Conservation (phyloP, 2,797 vertebrate species). For the Arctocebus calabarensis region DNA sequence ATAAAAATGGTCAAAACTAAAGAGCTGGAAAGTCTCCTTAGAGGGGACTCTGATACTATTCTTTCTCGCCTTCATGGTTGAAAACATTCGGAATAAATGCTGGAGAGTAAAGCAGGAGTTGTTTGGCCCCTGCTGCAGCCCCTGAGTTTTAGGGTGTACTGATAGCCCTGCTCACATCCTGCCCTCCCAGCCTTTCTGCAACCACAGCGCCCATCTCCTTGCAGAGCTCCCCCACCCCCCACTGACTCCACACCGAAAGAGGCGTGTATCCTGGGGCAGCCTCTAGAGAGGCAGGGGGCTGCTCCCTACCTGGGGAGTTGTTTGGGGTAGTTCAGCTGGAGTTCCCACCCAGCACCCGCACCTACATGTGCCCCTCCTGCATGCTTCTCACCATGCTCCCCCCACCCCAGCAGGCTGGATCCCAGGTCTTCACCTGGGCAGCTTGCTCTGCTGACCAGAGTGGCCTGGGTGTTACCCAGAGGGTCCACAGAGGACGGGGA, state of each 20-base stretch:
- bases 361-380: background rate
- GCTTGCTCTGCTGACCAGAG: background rate
- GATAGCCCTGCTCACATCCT: background rate
- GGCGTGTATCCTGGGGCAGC: background rate
- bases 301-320: background rate
- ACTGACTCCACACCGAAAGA: too few relatives aligned
- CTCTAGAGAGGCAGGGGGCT: too few relatives aligned
- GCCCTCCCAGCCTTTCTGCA: background rate
- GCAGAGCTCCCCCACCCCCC: background rate
- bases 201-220: fast-evolving
- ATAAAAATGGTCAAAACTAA: background rate
- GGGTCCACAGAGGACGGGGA: background rate
- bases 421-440: background rate
- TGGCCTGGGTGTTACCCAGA: background rate
- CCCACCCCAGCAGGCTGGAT: background rate
- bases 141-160: background rate
- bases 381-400: background rate
- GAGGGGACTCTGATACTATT: background rate
- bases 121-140: background rate
- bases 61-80: background rate
- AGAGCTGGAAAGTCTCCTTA: background rate
- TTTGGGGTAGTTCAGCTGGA: background rate
- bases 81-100: background rate
- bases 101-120: background rate
- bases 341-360: background rate